Conservation (phyloP, 1,140 invertebrate genomes). For the Sinella curviseta region DNA sequence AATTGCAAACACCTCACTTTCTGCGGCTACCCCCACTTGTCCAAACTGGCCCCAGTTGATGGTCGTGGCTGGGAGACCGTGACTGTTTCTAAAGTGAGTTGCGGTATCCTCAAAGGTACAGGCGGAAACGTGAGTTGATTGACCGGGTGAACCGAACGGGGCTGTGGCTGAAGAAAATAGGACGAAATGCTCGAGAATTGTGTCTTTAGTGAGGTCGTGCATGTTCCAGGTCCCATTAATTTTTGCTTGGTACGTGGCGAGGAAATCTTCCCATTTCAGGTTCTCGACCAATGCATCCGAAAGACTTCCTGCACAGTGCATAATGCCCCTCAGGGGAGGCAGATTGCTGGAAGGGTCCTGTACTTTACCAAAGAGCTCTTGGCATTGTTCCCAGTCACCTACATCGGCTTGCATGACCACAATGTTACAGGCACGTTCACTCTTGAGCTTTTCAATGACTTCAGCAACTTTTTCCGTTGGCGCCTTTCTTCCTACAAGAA, state of each 20-base stretch:
- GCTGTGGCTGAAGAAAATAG: neutral
- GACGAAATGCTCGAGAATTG: neutral
- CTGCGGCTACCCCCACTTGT: neutral
- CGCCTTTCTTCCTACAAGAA: neutral
- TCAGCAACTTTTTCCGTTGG: neutral
- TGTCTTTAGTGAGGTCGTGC: neutral
- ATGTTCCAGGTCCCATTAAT: neutral
- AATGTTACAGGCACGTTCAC: neutral
- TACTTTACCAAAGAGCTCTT: neutral
- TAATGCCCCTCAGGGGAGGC: neutral
- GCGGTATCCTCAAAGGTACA: neutral
- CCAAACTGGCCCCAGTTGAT: slow-evolving; percentile 4
- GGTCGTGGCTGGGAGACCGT: neutral
- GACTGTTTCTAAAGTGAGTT: neutral
- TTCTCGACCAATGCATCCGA: neutral
- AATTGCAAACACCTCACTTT: neutral
- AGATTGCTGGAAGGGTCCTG: neutral
- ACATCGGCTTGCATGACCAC: neutral
- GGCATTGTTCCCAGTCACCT: neutral
- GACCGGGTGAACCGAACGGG: neutral
- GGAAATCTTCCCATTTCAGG: neutral
- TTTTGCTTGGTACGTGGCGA: neutral
- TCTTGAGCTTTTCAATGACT: neutral
- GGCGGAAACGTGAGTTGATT: neutral
- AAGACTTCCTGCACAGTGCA: neutral